Percentiles rank a stretch among this genome's conserved stretches.
phyloP scores from a whole-genome alignment of 2,888 invertebrate genomes.

The Caenorhabditis imperialis region DNA sequence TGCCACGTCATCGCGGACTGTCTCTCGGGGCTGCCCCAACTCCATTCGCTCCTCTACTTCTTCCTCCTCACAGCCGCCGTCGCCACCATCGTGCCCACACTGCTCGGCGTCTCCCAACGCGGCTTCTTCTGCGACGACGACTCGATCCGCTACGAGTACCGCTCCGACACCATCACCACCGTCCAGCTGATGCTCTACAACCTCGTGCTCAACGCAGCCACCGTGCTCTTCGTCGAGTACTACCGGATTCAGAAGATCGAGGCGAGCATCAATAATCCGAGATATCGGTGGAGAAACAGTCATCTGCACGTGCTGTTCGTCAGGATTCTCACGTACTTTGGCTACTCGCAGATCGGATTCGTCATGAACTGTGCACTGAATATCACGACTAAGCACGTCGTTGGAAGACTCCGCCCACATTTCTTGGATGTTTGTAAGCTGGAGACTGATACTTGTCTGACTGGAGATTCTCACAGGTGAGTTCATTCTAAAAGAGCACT shows the following conservation, averaged over 20 bases:
- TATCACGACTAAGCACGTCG: conserved; percentile 90
- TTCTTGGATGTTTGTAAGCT: conserved; percentile 91
- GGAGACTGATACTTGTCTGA: conserved; percentile 54
- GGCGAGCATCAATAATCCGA: conserved; percentile 42
- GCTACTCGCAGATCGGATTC: conserved; percentile 68
- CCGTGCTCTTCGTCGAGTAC: conserved; percentile 59
- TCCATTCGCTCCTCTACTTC: conserved; percentile 13
- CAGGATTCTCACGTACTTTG: conserved; percentile 59
- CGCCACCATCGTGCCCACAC: conserved; percentile 53
- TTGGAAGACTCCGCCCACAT: conserved; percentile 93
- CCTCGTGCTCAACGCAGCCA: conserved; percentile 43
- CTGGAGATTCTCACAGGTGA: conserved; percentile 27
- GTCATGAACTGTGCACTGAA: conserved; percentile 58
- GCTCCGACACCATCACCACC: conserved; percentile 49
- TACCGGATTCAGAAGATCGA: conserved; percentile 59
- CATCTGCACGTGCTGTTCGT: conserved; percentile 63
- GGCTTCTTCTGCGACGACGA: conserved; percentile 70
- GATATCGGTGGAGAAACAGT: conserved; percentile 61
- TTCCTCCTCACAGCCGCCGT: conserved; percentile 50
- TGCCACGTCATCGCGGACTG: conserved; percentile 1
- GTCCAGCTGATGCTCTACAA: conserved; percentile 50
- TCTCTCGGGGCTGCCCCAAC: not conserved
- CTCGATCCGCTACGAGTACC: conserved; percentile 60
- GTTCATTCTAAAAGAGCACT: not conserved
- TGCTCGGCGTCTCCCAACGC: conserved; percentile 55